Evolutionary conservation across 2,797 vertebrate species (phyloP), one percentile per base, ranked within the genome.

Genomic region (Novumbra hubbsi): DNA sequence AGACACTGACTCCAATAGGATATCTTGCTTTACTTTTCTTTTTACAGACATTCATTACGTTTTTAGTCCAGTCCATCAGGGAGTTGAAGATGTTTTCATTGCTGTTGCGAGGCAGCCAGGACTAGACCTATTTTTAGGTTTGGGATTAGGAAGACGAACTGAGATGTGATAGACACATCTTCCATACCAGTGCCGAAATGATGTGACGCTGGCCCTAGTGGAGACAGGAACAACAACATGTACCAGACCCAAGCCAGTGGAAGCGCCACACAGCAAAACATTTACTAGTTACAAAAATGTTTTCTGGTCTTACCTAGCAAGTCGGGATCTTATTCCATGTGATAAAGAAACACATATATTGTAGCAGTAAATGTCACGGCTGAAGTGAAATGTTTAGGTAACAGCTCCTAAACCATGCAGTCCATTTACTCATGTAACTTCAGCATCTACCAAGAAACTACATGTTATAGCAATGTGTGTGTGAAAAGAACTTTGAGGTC

Each of bases 81-180:
- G n/a, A n/a, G 19, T 7, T 52, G 50, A 7, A 6, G 50, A 14
- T n/a, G 11, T 62, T 15, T 62, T 62, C 24, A 3, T 62, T 62
- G 27, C 19, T 16, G 4, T 0, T 55, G 49, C 9, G 12, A 63
- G 41, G 0, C 5, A 70, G 38, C 30, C 60, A 34, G 27, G 27
- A 30, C 41, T 32, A 32, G 32, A 32, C 34, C 0, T 79, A 83
- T 84, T 86, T 85, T 80, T 78, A 82, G 71, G 38, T 0, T 27
- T 38, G 69, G 79, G 82, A 85, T 88, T 84, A 84, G 73, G 70
- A 84, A 73, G 70, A 73, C 34, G 65, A 74, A 67, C 30, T 65
- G n/a, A 67, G n/a, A n/a, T n/a, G 49, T 55, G 72, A 32, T 4
- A 21, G 9, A 41, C 16, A 41, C 65, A 34, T 68, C 55, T 38